phyloP scores from a whole-genome alignment of 2,888 invertebrate species.

The Mesorhabditis sp. region DNA sequence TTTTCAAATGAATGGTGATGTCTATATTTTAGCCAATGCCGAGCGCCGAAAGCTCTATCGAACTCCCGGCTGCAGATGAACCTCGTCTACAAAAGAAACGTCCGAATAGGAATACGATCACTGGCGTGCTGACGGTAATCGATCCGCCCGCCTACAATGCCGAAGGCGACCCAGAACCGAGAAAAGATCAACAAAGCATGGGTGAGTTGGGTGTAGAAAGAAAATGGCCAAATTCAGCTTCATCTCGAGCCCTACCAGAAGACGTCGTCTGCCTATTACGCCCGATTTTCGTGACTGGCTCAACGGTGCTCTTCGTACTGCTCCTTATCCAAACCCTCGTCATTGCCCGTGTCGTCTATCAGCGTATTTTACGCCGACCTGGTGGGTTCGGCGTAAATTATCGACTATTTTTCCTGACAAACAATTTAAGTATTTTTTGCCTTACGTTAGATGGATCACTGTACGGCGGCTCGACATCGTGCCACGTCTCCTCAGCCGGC shows the following conservation, averaged over 20 bases:
- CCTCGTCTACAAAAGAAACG: background rate
- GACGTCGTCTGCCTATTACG: background rate
- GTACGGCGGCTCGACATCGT: background rate
- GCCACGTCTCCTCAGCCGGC: background rate
- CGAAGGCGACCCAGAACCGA: background rate
- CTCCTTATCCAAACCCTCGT: constrained; percentile 1
- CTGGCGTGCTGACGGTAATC: background rate
- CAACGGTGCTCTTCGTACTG: background rate
- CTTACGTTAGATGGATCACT: background rate
- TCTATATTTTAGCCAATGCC: too few species aligned
- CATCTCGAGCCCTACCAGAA: background rate
- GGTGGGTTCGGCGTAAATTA: background rate
- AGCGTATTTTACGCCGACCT: background rate
- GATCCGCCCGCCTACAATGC: background rate
- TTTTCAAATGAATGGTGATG: too few species aligned
- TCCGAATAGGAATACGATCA: background rate
- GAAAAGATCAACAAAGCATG: background rate
- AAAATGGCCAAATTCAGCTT: too few species aligned
- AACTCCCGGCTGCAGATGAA: too few species aligned
- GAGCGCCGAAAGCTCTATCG: too few species aligned
- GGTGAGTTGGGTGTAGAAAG: too few species aligned
- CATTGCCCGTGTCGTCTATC: background rate
- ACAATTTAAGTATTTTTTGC: background rate
- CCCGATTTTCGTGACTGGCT: background rate
- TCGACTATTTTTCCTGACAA: background rate